Percentiles rank a stretch among this genome's conserved stretches.
phyloP scores from a whole-genome alignment of 2,113 vertebrate genomes.

The Chrysemys picta region DNA sequence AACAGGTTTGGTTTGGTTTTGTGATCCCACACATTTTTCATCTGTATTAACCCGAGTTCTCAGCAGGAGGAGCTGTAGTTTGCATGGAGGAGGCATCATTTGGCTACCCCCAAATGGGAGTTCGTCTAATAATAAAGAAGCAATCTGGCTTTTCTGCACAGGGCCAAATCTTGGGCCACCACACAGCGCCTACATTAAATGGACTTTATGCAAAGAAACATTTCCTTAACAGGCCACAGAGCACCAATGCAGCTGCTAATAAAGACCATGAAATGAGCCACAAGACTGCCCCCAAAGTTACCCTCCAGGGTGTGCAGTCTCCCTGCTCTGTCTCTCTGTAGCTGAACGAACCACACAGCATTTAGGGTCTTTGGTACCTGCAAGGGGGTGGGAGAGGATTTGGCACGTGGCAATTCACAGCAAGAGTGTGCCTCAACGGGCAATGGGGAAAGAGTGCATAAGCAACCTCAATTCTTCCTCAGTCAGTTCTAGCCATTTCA shows the following conservation, averaged over 20 bases:
- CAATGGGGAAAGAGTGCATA: fast-evolving
- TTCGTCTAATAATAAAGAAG: not conserved
- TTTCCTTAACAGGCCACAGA: not conserved
- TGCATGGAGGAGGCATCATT: not conserved
- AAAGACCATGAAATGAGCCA: not conserved
- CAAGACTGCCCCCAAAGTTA: not conserved
- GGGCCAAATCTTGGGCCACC: not conserved
- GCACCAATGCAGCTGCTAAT: not conserved
- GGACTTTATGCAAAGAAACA: not conserved
- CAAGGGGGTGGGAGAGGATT: not conserved
- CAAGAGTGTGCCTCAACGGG: not conserved
- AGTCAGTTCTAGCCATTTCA: fast-evolving
- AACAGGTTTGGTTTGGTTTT: not conserved
- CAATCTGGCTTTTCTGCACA: not conserved
- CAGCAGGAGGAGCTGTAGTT: not conserved
- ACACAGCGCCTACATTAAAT: not conserved
- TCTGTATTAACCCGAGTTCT: not conserved
- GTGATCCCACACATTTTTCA: not conserved
- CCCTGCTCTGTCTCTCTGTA: not conserved
- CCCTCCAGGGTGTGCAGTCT: not conserved
- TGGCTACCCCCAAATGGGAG: not conserved
- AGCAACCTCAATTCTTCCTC: fast-evolving
- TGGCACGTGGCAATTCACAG: not conserved
- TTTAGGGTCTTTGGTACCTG: not conserved
- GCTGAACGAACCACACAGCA: not conserved